Evolutionary conservation across 1,140 invertebrate species (phyloP), one percentile per base, ranked within the genome.

Genomic region (Tribolium madens): DNA sequence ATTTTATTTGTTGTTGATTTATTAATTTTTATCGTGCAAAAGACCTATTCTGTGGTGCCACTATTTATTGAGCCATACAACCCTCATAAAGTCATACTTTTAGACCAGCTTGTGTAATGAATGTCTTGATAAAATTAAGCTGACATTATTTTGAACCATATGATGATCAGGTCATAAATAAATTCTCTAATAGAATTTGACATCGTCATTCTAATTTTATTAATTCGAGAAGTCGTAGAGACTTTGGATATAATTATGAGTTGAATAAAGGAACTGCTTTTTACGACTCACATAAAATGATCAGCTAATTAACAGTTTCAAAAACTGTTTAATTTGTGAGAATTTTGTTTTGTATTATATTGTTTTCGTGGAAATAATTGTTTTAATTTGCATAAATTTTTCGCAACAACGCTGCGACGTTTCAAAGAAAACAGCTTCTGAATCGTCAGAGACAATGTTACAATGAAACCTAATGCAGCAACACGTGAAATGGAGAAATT

Each of bases 121-220:
- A 64, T 6, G 57, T 13, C 26, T 1, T 14, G n/a, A 13, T 64
- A 64, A 64, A 64, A 57, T 4, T 26, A 64, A 64, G 10, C 13
- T 31, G 12, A 64, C 57, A 64, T 33, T 33, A 33, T n/a, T n/a
- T 4, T 18, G 52, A 42, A 42, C n/a, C 15, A 26, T 10, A 26
- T 36, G 64, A 52, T 71, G 69, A 36, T 48, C 69, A 71, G 42
- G 10, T 47, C 69, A 14, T 71, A 52, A 71, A 14, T 71, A 52
- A 71, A 21, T 52, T 15, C 21, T 36, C 42, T 18, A 18, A 46
- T 70, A 42, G 3, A 18, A 21, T 57, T 57, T 64, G 57, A 36
- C 57, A 64, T 14, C 26, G 57, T 64, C 57, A 64, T 64, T 12
- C 6, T 26, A 14, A 18, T 57, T 64, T 64, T 33, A 64, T 64